Evolutionary conservation across 2,113 vertebrate species (phyloP).

Genomic region (Ptilorrhoa leucosticta): DNA sequence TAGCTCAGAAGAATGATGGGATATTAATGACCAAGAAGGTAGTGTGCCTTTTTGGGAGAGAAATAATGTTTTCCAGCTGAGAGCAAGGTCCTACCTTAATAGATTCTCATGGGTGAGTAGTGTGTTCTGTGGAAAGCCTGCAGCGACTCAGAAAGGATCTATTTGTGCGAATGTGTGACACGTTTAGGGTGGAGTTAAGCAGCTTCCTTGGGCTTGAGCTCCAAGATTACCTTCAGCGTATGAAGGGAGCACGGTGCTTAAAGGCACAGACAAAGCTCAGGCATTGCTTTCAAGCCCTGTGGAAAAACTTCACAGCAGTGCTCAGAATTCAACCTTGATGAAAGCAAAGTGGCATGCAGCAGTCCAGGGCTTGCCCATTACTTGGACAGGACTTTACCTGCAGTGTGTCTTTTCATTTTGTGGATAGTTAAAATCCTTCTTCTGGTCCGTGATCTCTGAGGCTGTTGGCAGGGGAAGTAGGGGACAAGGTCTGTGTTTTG

Average conservation of each 20-base stretch:
- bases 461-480: neutral
- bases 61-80: constrained; percentile 23
- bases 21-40: constrained; percentile 10
- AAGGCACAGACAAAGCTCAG: neutral
- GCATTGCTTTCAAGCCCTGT: neutral
- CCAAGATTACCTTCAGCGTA: neutral
- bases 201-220: neutral
- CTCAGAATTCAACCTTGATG: neutral
- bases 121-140: neutral
- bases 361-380: neutral
- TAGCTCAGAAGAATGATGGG: neutral
- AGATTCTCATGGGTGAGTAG: neutral
- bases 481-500: neutral
- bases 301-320: neutral
- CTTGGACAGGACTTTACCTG: neutral
- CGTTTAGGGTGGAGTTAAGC: neutral
- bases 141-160: neutral
- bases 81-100: constrained; percentile 20
- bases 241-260: neutral
- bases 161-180: neutral
- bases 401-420: neutral
- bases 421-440: neutral
- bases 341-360: neutral
- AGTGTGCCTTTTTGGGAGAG: neutral
- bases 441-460: neutral